Conservation (phyloP, 2,888 invertebrate genomes). For the Mesochorus sp. region DNA sequence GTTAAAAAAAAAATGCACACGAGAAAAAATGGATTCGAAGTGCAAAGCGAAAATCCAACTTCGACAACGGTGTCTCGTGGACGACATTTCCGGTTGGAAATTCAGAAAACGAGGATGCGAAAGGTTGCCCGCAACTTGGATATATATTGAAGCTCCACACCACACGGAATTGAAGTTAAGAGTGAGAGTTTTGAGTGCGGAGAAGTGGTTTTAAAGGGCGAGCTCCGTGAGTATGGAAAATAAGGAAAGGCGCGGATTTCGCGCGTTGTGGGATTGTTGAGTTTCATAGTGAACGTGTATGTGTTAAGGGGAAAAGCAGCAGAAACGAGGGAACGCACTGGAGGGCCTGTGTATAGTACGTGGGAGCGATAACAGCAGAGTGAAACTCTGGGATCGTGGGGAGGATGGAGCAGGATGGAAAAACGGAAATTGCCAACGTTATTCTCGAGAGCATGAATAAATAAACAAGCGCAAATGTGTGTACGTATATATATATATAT, state of each 20-base stretch:
- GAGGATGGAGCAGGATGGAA: slow-evolving; percentile 14
- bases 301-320: slow-evolving; percentile 34
- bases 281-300: slow-evolving; percentile 31
- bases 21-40: no score
- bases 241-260: slow-evolving; percentile 59
- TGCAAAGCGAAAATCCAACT: no score
- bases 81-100: no score
- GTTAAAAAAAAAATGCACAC: no score
- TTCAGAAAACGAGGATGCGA: no score
- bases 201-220: background rate
- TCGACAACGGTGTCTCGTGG: no score
- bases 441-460: slow-evolving; percentile 46
- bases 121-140: no score
- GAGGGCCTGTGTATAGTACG: slow-evolving; percentile 22
- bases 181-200: slow-evolving; percentile 30
- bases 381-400: slow-evolving; percentile 14
- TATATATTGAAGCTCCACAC: background rate
- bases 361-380: slow-evolving; percentile 37
- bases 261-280: slow-evolving; percentile 42
- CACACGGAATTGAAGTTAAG: background rate
- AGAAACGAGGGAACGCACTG: background rate
- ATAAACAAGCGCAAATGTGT: slow-evolving; percentile 38
- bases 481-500: background rate
- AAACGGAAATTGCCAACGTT: slow-evolving; percentile 49
- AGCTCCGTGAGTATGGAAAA: slow-evolving; percentile 41